Conservation (phyloP, 2,797 vertebrate genomes). For the Miopithecus talapoin region DNA sequence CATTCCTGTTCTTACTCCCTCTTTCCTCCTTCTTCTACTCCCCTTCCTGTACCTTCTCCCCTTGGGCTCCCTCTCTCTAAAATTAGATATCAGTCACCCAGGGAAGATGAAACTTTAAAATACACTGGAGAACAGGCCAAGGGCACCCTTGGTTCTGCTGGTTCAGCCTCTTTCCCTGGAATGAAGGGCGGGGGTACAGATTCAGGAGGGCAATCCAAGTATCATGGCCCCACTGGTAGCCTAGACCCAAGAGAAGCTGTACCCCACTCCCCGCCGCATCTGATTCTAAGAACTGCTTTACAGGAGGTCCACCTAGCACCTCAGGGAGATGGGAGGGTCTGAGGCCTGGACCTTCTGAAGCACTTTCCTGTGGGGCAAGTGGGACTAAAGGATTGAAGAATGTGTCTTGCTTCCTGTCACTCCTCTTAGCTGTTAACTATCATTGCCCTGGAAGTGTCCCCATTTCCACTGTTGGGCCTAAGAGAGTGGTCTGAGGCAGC, state of each 20-base stretch:
- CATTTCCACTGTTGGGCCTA: neutral
- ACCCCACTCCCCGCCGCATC: too few species aligned
- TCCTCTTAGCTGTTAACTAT: neutral
- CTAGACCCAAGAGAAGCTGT: neutral
- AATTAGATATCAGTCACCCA: constrained; percentile 42
- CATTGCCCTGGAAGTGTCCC: neutral
- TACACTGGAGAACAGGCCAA: constrained; percentile 26
- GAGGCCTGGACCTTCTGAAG: neutral
- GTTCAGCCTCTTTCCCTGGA: neutral
- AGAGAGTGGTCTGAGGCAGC: constrained; percentile 1
- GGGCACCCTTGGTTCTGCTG: neutral
- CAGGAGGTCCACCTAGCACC: neutral
- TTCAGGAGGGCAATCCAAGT: neutral
- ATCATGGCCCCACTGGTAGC: neutral
- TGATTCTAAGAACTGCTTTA: neutral
- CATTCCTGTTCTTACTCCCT: constrained; percentile 39
- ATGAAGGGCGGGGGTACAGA: neutral
- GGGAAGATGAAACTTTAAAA: constrained; percentile 33
- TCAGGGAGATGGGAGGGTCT: neutral
- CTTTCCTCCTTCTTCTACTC: neutral
- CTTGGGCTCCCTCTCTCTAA: neutral
- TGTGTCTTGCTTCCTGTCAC: neutral
- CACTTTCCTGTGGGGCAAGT: neutral
- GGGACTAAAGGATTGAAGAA: neutral
- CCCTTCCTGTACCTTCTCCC: neutral